A percentile compares a stretch with the other conserved stretches of the same genome.
Evolutionary conservation across 2,888 invertebrate genomes (phyloP).

Genomic region (Caradrina kadenii): DNA sequence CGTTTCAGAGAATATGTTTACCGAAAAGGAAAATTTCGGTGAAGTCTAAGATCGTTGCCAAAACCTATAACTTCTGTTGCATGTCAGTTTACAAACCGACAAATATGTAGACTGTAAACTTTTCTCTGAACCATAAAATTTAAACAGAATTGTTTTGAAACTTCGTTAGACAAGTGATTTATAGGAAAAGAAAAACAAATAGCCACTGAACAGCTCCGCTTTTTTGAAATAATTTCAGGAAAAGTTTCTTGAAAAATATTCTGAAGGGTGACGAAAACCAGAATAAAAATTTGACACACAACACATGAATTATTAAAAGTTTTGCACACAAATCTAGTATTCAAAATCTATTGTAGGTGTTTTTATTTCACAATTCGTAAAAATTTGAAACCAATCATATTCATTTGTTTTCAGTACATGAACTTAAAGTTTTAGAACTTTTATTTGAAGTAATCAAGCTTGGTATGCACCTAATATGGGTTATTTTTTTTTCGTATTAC

Average conservation of each 20-base stretch:
- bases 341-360: not conserved
- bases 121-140: not conserved
- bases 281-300: slow-evolving; percentile 2
- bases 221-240: not conserved
- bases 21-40: not conserved
- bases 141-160: slow-evolving; percentile 16
- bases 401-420: too few relatives aligned
- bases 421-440: too few relatives aligned
- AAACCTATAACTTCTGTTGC: not conserved
- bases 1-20: not conserved
- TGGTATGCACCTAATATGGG: too few relatives aligned
- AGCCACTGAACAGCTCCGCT: not conserved
- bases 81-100: not conserved
- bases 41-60: not conserved
- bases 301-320: not conserved
- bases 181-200: not conserved
- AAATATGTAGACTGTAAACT: not conserved
- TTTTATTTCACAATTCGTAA: too few relatives aligned
- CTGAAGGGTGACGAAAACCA: slow-evolving; percentile 7
- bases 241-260: not conserved
- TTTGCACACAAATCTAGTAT: not conserved
- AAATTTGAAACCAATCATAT: too few relatives aligned
- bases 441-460: too few relatives aligned
- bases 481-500: too few relatives aligned
- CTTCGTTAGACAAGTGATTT: not conserved